These are phyloP conservation scores for Antheraea mylitta DNA, from an alignment of 1,140 invertebrate genomes.

Conservation along the genomic window DNA sequence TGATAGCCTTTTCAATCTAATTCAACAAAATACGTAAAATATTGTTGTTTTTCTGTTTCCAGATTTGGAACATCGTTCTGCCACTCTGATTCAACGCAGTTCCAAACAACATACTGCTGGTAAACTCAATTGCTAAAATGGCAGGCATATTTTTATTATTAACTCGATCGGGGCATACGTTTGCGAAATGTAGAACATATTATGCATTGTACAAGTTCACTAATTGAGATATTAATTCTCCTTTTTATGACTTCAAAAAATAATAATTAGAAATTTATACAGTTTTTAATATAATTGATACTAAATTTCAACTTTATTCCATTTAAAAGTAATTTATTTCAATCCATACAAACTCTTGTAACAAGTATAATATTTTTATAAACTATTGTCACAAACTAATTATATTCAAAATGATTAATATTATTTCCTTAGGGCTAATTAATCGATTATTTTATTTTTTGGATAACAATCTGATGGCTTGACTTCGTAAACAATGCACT, in stretches of 20 bases:
- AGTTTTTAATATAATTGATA: too few relatives aligned
- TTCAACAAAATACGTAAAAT: conserved; percentile 9
- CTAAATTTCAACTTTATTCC: too few relatives aligned
- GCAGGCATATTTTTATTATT: conserved; percentile 66
- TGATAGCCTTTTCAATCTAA: too few relatives aligned
- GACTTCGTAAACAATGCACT: conserved; percentile 47
- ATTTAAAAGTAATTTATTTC: too few relatives aligned
- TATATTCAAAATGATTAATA: too few relatives aligned
- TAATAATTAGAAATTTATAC: too few relatives aligned
- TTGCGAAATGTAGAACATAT: conserved; percentile 1
- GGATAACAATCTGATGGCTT: not conserved
- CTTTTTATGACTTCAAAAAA: too few relatives aligned
- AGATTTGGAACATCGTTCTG: conserved; percentile 62
- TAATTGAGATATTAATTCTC: not conserved
- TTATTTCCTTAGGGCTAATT: too few relatives aligned
- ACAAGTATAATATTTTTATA: too few relatives aligned
- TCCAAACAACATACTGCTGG: conserved; percentile 68
- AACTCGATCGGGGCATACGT: conserved; percentile 65
- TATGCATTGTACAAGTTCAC: not conserved
- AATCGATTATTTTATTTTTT: not conserved
- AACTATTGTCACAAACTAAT: too few relatives aligned
- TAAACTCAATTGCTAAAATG: conserved; percentile 62
- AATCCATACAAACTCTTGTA: too few relatives aligned
- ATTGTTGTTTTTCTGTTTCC: conserved; percentile 39
- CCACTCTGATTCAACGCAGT: conserved; percentile 61